Percentiles rank a stretch among this genome's conserved stretches.
These are phyloP conservation scores for Hartigia nigra DNA, from an alignment of 2,888 invertebrate genomes.

Conservation along the genomic window DNA sequence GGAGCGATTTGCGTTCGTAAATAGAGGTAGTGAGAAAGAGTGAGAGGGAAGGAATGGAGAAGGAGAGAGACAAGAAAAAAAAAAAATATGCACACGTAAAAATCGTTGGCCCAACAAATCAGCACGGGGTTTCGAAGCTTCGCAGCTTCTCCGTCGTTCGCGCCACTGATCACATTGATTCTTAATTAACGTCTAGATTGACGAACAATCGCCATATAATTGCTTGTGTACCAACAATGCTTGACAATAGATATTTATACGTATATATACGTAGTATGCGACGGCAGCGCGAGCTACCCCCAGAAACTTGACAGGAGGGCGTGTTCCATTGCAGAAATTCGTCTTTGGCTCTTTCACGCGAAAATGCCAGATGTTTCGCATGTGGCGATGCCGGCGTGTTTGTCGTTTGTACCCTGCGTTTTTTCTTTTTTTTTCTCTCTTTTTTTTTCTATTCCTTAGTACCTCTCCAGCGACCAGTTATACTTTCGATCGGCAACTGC, in stretches of 20 bases:
- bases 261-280: not conserved
- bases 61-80: not conserved
- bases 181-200: conserved; percentile 60
- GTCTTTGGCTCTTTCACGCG: conserved; percentile 63
- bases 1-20: not conserved
- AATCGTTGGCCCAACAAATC: not conserved
- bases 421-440: conserved; percentile 16
- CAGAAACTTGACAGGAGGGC: conserved; percentile 63
- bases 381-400: conserved; percentile 52
- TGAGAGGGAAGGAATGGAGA: not conserved
- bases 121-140: not conserved
- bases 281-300: conserved; percentile 20
- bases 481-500: not conserved
- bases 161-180: conserved; percentile 60
- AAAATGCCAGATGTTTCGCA: conserved; percentile 66
- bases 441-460: conserved; percentile 13
- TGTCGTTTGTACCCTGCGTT: conserved; percentile 33
- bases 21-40: not conserved
- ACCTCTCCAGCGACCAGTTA: not conserved
- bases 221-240: conserved; percentile 56
- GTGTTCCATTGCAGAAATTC: conserved; percentile 63
- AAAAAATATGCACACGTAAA: not conserved
- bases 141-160: conserved; percentile 31
- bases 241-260: conserved; percentile 52
- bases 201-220: conserved; percentile 60